These are phyloP conservation scores for Pristiophorus japonicus DNA, from an alignment of 2,113 vertebrate genomes.

Conservation along the genomic window DNA sequence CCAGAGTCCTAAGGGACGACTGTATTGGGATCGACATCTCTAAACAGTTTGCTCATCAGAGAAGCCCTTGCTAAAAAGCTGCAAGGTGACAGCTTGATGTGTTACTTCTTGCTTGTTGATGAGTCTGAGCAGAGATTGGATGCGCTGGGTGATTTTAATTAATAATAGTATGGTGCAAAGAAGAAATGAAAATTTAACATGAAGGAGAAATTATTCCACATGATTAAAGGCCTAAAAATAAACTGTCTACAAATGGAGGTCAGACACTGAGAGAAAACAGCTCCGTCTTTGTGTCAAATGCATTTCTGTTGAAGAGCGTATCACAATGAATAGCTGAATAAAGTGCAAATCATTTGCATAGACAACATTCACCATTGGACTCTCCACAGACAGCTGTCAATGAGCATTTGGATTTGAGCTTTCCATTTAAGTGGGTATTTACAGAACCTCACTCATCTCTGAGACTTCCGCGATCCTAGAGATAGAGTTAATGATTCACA, in stretches of 20 bases:
- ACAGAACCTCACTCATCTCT: not conserved
- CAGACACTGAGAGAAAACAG: not conserved
- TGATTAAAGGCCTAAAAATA: slow-evolving; percentile 23
- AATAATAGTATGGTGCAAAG: not conserved
- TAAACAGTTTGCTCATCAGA: not conserved
- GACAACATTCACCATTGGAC: not conserved
- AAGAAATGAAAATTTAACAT: not conserved
- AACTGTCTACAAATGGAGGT: not conserved
- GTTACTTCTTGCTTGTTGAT: not conserved
- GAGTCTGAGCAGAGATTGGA: slow-evolving; percentile 20
- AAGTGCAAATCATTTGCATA: not conserved
- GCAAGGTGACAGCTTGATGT: not conserved
- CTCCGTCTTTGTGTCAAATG: not conserved
- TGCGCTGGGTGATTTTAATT: slow-evolving; percentile 3
- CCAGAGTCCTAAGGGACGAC: not conserved
- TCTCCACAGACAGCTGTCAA: not conserved
- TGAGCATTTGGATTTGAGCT: not conserved
- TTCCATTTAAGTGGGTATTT: not conserved
- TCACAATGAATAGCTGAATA: not conserved
- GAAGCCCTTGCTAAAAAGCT: not conserved
- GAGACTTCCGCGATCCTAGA: not conserved
- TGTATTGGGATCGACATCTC: not conserved
- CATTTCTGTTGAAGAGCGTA: not conserved
- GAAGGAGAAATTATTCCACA: slow-evolving; percentile 2
- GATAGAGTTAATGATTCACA: not conserved